phyloP scores from a whole-genome alignment of 2,797 vertebrate genomes.

The Apodemus agrarius region DNA sequence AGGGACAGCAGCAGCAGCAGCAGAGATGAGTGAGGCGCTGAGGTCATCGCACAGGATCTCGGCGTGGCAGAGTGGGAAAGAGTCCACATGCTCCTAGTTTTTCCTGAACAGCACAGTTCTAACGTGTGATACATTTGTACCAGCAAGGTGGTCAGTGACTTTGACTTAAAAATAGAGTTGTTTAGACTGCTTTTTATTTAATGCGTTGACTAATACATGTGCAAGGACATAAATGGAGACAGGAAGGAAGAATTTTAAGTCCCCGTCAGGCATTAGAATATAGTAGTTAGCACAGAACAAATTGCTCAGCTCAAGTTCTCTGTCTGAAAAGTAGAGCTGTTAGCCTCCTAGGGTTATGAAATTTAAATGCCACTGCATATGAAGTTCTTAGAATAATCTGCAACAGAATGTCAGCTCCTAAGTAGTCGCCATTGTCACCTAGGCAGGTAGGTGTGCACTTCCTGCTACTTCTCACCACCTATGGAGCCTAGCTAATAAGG shows the following conservation, averaged over 20 bases:
- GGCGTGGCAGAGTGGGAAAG: neutral
- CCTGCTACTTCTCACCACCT: neutral
- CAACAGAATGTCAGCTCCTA: neutral
- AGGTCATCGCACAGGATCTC: neutral
- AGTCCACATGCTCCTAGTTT: neutral
- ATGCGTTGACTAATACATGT: conserved; percentile 41
- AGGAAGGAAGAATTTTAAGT: conserved; percentile 38
- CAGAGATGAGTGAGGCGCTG: neutral
- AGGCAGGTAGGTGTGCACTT: neutral
- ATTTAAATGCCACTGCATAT: neutral
- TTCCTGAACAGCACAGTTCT: neutral
- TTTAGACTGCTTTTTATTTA: conserved; percentile 6
- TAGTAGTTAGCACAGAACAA: conserved; percentile 2
- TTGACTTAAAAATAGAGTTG: conserved; percentile 42
- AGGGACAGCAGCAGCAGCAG: neutral
- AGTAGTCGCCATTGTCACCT: neutral
- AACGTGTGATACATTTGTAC: neutral
- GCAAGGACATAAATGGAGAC: conserved; percentile 16
- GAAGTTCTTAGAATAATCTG: conserved; percentile 34
- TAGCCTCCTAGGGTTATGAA: neutral
- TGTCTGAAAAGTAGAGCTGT: neutral
- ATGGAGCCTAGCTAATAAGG: neutral
- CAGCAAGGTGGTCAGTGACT: conserved; percentile 14
- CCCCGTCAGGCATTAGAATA: neutral
- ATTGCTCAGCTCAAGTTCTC: conserved; percentile 46